Conservation (phyloP, 1,140 invertebrate genomes). For the Chrysomallon squamiferum region DNA sequence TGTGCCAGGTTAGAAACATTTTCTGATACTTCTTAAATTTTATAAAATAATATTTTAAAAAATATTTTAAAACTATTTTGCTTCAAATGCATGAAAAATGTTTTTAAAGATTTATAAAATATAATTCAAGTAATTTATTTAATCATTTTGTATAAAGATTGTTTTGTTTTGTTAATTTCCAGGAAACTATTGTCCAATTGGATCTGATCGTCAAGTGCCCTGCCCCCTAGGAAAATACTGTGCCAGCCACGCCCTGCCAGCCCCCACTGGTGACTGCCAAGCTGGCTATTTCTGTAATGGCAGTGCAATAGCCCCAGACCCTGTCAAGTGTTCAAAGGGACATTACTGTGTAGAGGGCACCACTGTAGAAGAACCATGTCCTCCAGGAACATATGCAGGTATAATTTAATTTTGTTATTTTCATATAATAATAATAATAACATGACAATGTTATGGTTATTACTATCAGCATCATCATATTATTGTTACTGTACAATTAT, state of each 20-base stretch:
- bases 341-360: conserved; percentile 56
- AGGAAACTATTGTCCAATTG: conserved; percentile 55
- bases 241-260: conserved; percentile 32
- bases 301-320: conserved; percentile 39
- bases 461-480: no score
- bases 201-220: conserved; percentile 36
- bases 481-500: no score
- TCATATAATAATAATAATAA: no score
- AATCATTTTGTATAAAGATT: no score
- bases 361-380: conserved; percentile 39
- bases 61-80: no score
- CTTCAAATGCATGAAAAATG: no score
- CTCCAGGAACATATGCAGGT: conserved; percentile 54
- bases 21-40: no score
- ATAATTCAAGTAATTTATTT: no score
- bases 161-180: conserved; percentile 5
- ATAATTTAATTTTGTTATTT: no score
- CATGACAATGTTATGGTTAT: no score
- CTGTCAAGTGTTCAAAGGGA: conserved; percentile 41
- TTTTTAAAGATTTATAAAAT: no score
- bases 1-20: conserved; percentile 45
- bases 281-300: conserved; percentile 59
- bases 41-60: no score
- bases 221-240: conserved; percentile 58
- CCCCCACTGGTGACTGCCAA: conserved; percentile 49